A percentile compares a stretch with the other conserved stretches of the same genome.
Conservation (phyloP, 2,113 vertebrate species). For the Chascanopsetta lugubris region DNA sequence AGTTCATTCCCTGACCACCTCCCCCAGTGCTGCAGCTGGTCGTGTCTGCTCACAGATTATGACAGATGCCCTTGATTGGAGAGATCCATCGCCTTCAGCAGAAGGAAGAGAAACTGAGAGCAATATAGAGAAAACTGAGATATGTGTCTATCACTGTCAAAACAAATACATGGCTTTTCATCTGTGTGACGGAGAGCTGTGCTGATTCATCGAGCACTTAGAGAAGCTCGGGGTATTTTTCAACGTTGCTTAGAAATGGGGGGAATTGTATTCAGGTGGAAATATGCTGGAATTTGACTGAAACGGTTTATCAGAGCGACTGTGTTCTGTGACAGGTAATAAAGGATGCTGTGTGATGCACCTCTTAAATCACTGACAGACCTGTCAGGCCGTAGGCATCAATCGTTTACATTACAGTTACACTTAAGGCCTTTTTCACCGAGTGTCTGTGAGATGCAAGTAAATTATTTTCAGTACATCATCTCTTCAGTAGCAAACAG, state of each 20-base stretch:
- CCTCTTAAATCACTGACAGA: conserved; percentile 55
- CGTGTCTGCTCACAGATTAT: conserved; percentile 55
- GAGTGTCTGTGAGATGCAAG: not conserved
- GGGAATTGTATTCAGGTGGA: conserved; percentile 41
- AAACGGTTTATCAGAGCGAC: conserved; percentile 31
- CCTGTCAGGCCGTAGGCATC: conserved; percentile 14
- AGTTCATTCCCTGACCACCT: conserved; percentile 27
- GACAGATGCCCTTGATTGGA: conserved; percentile 66
- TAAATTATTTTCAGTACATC: conserved; percentile 22
- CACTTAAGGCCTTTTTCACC: conserved; percentile 27
- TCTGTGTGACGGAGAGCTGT: conserved; percentile 51
- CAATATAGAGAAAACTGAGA: conserved; percentile 52
- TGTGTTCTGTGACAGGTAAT: conserved; percentile 33
- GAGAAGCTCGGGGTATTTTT: conserved; percentile 38
- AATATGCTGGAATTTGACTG: conserved; percentile 33
- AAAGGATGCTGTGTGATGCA: conserved; percentile 32
- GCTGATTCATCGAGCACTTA: conserved; percentile 58
- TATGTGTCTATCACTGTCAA: conserved; percentile 67
- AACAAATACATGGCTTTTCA: conserved; percentile 47
- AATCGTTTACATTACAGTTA: conserved; percentile 61
- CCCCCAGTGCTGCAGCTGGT: conserved; percentile 54
- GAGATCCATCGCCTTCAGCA: conserved; percentile 55
- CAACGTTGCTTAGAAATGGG: conserved; percentile 38
- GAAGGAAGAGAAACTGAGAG: conserved; percentile 31
- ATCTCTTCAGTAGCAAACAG: conserved; percentile 16